phyloP scores from a whole-genome alignment of 1,140 invertebrate species.

The Scaptodrosophila lebanonensis region DNA sequence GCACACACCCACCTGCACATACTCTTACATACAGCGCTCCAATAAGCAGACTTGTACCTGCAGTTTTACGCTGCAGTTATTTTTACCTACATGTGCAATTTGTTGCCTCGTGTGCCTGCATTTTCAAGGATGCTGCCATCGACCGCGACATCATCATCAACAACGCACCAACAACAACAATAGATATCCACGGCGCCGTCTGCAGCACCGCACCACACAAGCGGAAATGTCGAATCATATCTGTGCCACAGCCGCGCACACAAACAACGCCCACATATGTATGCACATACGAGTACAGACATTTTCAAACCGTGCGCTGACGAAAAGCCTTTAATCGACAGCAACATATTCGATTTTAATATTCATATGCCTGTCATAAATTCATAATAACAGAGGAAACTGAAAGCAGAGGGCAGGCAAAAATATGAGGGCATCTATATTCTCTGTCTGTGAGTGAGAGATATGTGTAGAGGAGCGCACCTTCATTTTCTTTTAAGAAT shows the following conservation, averaged over 20 bases:
- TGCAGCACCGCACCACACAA: conserved; percentile 40
- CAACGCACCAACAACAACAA: conserved; percentile 22
- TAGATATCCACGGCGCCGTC: conserved; percentile 59
- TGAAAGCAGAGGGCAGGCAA: conserved; percentile 7
- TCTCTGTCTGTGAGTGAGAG: not conserved
- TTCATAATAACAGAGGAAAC: conserved; percentile 46
- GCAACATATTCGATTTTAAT: conserved; percentile 77
- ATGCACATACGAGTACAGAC: not conserved
- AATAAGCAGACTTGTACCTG: conserved; percentile 37
- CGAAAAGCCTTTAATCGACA: conserved; percentile 75
- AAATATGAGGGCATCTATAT: conserved; percentile 51
- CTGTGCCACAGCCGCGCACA: conserved; percentile 52
- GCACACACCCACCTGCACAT: too few relatives aligned
- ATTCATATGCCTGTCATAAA: conserved; percentile 75
- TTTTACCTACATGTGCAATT: conserved; percentile 67
- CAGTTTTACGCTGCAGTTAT: conserved; percentile 57
- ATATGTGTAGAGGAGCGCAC: too few relatives aligned
- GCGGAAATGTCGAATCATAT: conserved; percentile 69
- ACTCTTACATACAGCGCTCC: too few relatives aligned
- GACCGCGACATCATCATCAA: conserved; percentile 4
- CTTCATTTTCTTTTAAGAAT: too few relatives aligned
- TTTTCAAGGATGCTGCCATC: conserved; percentile 48
- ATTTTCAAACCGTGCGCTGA: conserved; percentile 13
- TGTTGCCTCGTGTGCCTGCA: conserved; percentile 34
- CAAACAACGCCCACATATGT: conserved; percentile 1